Evolutionary conservation across 2,113 vertebrate genomes (phyloP).

Genomic region (Lagopus muta): DNA sequence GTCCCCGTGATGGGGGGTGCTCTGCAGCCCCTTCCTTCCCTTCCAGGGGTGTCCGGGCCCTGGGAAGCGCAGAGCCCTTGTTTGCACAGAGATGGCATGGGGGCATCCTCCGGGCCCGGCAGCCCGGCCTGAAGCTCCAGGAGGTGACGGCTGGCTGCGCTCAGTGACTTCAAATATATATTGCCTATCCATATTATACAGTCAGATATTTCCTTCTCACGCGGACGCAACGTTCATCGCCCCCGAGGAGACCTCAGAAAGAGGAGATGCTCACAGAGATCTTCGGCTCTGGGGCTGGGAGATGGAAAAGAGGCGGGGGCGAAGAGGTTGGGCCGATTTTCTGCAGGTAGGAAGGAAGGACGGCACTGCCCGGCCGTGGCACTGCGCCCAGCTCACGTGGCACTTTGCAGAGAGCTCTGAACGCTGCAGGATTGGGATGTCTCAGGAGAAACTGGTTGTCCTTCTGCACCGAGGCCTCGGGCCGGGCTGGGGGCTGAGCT

Average conservation of each 20-base stretch:
- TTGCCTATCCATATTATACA: conserved; percentile 66
- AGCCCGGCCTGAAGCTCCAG: not conserved
- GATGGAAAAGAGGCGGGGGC: not conserved
- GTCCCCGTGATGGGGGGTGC: conserved; percentile 52
- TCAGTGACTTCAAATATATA: conserved; percentile 75
- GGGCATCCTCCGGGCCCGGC: not conserved
- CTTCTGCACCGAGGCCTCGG: not conserved
- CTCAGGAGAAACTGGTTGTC: conserved; percentile 72
- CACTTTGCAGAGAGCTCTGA: conserved; percentile 35
- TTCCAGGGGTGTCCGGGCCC: not conserved
- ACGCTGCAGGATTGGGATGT: conserved; percentile 38
- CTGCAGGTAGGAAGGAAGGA: not conserved
- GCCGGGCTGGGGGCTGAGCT: not conserved
- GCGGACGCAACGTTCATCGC: conserved; percentile 26
- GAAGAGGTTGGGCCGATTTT: not conserved
- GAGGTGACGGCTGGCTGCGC: conserved; percentile 36
- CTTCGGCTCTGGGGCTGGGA: not conserved
- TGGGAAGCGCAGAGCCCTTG: not conserved
- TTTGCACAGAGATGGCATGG: not conserved
- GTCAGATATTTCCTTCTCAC: conserved; percentile 60
- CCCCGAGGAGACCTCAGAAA: not conserved
- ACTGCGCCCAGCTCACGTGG: not conserved
- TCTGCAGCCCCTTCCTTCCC: not conserved
- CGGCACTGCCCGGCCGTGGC: not conserved
- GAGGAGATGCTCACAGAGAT: not conserved